Conservation (phyloP, 2,113 vertebrate species). For the Sterna hirundo region DNA sequence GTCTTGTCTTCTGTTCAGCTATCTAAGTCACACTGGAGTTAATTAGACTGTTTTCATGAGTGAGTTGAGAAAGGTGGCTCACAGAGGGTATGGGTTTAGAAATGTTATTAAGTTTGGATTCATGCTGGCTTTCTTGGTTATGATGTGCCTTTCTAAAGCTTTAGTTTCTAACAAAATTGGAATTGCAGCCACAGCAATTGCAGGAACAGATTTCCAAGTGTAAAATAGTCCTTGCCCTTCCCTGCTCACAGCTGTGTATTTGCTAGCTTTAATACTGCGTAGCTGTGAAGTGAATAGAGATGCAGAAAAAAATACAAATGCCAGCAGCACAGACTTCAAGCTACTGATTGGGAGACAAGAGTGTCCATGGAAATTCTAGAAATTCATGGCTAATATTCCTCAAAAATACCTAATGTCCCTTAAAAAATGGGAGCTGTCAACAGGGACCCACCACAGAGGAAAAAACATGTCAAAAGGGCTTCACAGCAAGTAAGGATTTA, state of each 20-base stretch:
- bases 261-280: not conserved
- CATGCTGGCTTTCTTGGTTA: constrained; percentile 31
- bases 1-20: not conserved
- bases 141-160: not conserved
- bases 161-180: constrained; percentile 12
- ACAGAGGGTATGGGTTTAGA: not conserved
- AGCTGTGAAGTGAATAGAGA: not conserved
- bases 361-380: not conserved
- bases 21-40: not conserved
- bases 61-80: not conserved
- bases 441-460: not conserved
- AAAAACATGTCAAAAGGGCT: not conserved
- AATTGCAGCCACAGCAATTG: not conserved
- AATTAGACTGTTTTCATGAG: constrained; percentile 31
- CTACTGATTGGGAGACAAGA: not conserved
- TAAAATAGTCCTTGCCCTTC: not conserved
- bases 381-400: not conserved
- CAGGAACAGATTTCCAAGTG: not conserved
- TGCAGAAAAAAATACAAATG: not conserved
- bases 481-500: not conserved
- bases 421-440: not conserved
- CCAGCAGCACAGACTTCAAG: not conserved
- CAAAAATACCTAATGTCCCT: not conserved
- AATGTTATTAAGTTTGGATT: constrained; percentile 51
- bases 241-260: not conserved